A percentile compares a stretch with the other conserved stretches of the same genome.
phyloP scores from a whole-genome alignment of 2,797 vertebrate species.

The Diplodus sargus region DNA sequence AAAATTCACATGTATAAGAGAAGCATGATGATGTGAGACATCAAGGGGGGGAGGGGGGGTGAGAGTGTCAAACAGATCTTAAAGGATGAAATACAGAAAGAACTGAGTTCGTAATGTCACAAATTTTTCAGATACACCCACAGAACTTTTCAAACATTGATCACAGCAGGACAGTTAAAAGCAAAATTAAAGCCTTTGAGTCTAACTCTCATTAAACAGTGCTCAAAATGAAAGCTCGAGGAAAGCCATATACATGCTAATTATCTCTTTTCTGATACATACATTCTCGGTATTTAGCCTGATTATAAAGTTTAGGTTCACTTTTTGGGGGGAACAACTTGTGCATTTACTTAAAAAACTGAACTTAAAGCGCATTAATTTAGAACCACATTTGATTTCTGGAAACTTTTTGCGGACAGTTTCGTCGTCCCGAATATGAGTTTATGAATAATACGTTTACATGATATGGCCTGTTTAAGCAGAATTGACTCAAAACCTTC shows the following conservation, averaged over 20 bases:
- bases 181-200: conserved; percentile 61
- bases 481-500: conserved; percentile 50
- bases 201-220: conserved; percentile 60
- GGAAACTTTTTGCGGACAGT: neutral
- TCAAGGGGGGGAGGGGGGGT: conserved; percentile 1
- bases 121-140: conserved; percentile 61
- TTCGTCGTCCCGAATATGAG: neutral
- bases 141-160: conserved; percentile 65
- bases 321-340: conserved; percentile 25
- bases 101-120: conserved; percentile 39
- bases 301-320: conserved; percentile 1
- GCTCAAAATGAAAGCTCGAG: conserved; percentile 31
- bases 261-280: conserved; percentile 16
- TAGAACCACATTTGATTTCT: conserved; percentile 10
- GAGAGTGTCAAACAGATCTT: conserved; percentile 48
- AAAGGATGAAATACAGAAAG: conserved; percentile 51
- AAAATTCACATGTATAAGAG: conserved; percentile 59
- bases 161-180: conserved; percentile 65
- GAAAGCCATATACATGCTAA: conserved; percentile 24
- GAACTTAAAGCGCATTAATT: neutral
- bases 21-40: conserved; percentile 54
- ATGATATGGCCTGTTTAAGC: conserved; percentile 1
- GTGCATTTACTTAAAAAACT: conserved; percentile 1
- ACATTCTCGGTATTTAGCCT: conserved; percentile 12
- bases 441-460: neutral